Evolutionary conservation across 2,888 invertebrate species (phyloP), one percentile per base, ranked within the genome.

Genomic region (Calameuta idolon): DNA sequence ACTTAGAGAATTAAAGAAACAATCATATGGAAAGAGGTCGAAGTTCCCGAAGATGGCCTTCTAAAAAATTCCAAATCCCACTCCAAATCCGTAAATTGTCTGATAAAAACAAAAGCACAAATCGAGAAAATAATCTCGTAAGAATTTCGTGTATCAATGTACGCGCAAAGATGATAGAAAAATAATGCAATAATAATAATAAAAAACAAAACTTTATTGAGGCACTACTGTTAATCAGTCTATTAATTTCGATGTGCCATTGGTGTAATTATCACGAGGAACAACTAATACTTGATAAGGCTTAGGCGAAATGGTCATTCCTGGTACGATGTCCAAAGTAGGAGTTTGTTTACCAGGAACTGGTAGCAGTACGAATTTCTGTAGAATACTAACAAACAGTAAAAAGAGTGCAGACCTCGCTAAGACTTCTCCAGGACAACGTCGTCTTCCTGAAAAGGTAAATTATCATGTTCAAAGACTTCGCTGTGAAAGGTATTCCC

Each of bases 351-450:
- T 84, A 35, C 92, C 92, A 0, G 92, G 91, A 1, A 90, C 87
- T 34, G 93, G 89, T 74, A 90, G 85, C 30, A 95, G 86, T 31
- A 90, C 86, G 87, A 92, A 95, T 76, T 92, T 92, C 84, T 94
- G 93, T 85, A 95, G 89, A 40, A 95, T 92, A 69, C 94, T 93
- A 0, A 93, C 92, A 78, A 95, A 94, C 83, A 95, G 93, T 74
- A 94, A 90, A 86, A 95, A 95, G 11, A 95, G 88, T 81, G 94
- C 94, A 1, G 93, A 92, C 79, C 92, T 93, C 0, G 95, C 95
- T 80, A 95, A 87, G 0, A 93, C 90, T 88, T 95, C 95, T 0
- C 95, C 95, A 0, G 95, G 91, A 85, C 95, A 95, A 79, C 94
- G 93, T 85, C 95, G 92, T 84, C 92, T 93, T 3, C 95, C 95